Evolutionary conservation across 1,140 invertebrate species (phyloP).

Genomic region (Amphibalanus amphitrite): DNA sequence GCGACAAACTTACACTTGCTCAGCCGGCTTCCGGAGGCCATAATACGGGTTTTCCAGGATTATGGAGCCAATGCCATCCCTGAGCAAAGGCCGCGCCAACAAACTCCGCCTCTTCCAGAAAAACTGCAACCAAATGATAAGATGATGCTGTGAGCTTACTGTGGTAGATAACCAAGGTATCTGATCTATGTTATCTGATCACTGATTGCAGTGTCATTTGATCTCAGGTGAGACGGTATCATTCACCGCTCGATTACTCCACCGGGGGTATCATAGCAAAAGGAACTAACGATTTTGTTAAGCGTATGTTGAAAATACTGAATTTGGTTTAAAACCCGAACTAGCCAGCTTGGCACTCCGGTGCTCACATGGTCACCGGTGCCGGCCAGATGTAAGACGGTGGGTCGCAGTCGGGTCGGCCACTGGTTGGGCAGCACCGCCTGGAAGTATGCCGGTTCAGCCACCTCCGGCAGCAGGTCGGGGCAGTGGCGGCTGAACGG

Average conservation of each 20-base stretch:
- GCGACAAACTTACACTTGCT: constrained; percentile 75
- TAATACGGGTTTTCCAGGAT: constrained; percentile 97
- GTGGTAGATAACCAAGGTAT: too few species aligned
- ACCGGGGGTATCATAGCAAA: constrained; percentile 13
- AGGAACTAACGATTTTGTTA: too few species aligned
- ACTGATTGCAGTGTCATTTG: too few species aligned
- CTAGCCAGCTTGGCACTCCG: not conserved
- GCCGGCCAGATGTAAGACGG: constrained; percentile 87
- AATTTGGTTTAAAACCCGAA: constrained; percentile 9
- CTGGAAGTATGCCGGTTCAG: constrained; percentile 65
- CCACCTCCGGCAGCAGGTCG: constrained; percentile 65
- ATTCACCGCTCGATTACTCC: too few species aligned
- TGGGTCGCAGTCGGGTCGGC: constrained; percentile 44
- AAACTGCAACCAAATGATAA: constrained; percentile 43
- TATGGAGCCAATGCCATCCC: constrained; percentile 83
- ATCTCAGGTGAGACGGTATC: too few species aligned
- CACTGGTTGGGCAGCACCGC: constrained; percentile 66
- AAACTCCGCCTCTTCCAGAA: constrained; percentile 78
- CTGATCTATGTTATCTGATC: too few species aligned
- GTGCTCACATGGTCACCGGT: constrained; percentile 91
- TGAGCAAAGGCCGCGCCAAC: constrained; percentile 76
- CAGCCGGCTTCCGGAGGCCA: constrained; percentile 73
- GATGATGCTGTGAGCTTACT: too few species aligned
- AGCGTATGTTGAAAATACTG: constrained; percentile 5
- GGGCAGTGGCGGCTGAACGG: constrained; percentile 68